Conservation (phyloP, 2,797 vertebrate genomes). For the Pagetopsis macropterus region DNA sequence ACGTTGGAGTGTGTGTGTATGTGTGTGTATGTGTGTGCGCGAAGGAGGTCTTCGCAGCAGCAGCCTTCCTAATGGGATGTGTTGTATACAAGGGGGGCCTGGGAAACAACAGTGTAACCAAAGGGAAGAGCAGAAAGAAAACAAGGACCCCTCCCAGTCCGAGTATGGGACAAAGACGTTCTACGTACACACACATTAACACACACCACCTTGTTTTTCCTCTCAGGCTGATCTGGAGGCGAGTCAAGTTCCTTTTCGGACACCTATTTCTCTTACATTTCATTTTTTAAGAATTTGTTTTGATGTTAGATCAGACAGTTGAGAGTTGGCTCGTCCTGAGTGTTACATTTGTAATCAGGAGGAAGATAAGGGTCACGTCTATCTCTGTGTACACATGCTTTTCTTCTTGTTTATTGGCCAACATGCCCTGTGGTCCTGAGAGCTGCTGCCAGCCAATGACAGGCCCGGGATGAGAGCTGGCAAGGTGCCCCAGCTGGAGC, state of each 20-base stretch:
- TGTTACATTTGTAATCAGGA: conserved; percentile 23
- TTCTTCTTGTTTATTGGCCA: conserved; percentile 69
- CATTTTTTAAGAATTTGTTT: conserved; percentile 53
- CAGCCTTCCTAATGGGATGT: conserved; percentile 75
- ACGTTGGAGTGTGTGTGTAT: conserved; percentile 22
- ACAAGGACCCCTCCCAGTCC: conserved; percentile 80
- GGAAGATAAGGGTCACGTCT: conserved; percentile 41
- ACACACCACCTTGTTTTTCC: conserved; percentile 45
- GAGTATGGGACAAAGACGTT: conserved; percentile 72
- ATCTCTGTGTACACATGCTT: conserved; percentile 49
- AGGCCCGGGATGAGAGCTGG: conserved; percentile 57
- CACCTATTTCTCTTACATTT: conserved; percentile 45
- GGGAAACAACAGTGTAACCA: conserved; percentile 80
- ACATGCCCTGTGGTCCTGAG: conserved; percentile 43
- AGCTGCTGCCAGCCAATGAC: conserved; percentile 56
- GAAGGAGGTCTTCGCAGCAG: conserved; percentile 51
- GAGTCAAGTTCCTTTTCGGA: conserved; percentile 51
- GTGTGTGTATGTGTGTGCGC: conserved; percentile 20
- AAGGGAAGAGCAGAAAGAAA: conserved; percentile 79
- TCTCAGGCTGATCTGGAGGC: conserved; percentile 51
- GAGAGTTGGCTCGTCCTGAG: neutral
- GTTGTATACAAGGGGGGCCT: conserved; percentile 65
- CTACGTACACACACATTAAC: conserved; percentile 56
- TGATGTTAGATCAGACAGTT: conserved; percentile 50
- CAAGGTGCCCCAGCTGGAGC: conserved; percentile 63